Evolutionary conservation across 2,797 vertebrate species (phyloP), one percentile per base, ranked within the genome.

Genomic region (Lerista edwardsae): DNA sequence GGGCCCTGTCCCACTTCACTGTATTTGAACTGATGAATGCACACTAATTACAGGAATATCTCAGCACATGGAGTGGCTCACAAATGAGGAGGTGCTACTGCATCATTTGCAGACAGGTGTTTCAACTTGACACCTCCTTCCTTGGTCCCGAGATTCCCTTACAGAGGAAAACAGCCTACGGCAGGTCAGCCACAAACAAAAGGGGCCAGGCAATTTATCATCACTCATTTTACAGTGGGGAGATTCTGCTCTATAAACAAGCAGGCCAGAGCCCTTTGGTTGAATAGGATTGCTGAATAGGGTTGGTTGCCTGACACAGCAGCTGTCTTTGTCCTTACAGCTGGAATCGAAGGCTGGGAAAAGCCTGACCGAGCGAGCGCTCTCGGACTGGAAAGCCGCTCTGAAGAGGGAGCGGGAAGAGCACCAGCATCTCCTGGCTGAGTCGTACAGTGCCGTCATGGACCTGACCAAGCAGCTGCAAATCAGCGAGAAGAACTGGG

Each of bases 371-470:
- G 98, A 99, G 51, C 95, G 96, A 25, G 93, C 96, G 0, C 95
- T 97, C 82, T 94, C 97, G 0, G 98, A 99, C 95, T 97, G 98
- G 94, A 99, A 99, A 94, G 96, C 96, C 44, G 96, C 97, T 0
- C 93, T 99, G 41, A 99, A 98, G 94, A 96, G 97, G 88, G 98
- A 99, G 89, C 95, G 98, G 0, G 98, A 99, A 90, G 98, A 99
- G 90, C 98, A 99, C 94, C 98, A 99, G 90, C 98, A 98, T 85
- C 97, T 99, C 83, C 96, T 99, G 80, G 98, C 98, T 0, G 98
- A 99, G 91, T 99, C 98, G 19, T 99, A 99, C 51, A 97, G 97
- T 0, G 98, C 98, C 0, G 98, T 99, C 91, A 99, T 99, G 98
- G 98, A 99, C 93, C 96, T 99, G 67, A 99, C 98, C 1, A 98